phyloP scores from a whole-genome alignment of 2,797 vertebrate species.

The Tinamus major region DNA sequence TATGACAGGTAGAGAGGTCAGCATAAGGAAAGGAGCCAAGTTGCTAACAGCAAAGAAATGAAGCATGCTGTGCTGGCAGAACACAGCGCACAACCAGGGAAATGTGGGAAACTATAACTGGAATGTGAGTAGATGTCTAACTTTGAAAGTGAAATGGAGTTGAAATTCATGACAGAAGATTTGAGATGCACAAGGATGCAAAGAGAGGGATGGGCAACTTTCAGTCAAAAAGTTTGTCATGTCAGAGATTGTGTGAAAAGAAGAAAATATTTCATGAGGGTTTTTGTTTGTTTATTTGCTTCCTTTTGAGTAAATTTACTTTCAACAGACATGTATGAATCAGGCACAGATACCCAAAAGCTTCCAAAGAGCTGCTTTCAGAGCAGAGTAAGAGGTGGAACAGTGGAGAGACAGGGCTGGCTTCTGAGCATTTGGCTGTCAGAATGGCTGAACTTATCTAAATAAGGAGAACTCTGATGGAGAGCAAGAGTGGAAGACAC shows the following conservation, averaged over 20 bases:
- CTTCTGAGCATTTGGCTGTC: not conserved
- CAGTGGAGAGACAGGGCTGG: not conserved
- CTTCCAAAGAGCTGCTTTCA: not conserved
- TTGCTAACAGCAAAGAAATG: not conserved
- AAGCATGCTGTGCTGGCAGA: not conserved
- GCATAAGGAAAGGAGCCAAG: not conserved
- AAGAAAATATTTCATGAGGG: not conserved
- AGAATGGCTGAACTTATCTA: not conserved
- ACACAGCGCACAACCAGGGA: not conserved
- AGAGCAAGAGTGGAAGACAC: not conserved
- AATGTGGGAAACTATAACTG: not conserved
- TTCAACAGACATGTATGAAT: not conserved
- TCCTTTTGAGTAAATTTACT: not conserved
- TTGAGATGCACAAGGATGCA: not conserved
- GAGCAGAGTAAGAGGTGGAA: not conserved
- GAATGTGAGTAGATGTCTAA: not conserved
- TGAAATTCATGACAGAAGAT: not conserved
- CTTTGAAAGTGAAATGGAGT: not conserved
- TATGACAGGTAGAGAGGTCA: not conserved
- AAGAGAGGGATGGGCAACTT: not conserved
- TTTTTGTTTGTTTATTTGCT: not conserved
- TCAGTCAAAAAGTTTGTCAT: not conserved
- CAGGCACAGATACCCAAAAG: not conserved
- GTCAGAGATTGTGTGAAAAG: not conserved
- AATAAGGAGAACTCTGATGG: not conserved